phyloP scores from a whole-genome alignment of 2,797 vertebrate genomes.

The Australoheros facetus region DNA sequence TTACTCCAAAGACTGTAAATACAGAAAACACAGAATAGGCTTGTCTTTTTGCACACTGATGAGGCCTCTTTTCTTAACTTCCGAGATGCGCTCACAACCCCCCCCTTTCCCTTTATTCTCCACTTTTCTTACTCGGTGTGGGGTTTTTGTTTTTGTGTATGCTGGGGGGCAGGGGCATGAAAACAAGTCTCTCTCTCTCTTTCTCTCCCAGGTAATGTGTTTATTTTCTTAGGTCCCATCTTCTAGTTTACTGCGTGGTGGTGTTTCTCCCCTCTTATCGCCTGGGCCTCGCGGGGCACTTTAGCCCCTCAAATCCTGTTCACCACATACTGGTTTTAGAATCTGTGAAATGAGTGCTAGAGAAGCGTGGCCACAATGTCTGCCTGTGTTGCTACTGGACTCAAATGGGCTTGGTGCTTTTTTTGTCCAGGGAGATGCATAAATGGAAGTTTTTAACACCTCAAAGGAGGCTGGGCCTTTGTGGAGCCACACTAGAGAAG shows the following conservation, averaged over 20 bases:
- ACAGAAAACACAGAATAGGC: slow-evolving; percentile 47
- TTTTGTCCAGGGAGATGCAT: slow-evolving; percentile 85
- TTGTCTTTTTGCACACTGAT: slow-evolving; percentile 55
- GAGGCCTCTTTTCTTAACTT: slow-evolving; percentile 57
- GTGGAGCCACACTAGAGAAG: slow-evolving; percentile 83
- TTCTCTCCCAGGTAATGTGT: slow-evolving; percentile 82
- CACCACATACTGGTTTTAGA: slow-evolving; percentile 87
- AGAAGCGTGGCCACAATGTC: slow-evolving; percentile 86
- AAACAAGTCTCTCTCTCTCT: slow-evolving; percentile 68
- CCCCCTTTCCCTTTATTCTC: neutral
- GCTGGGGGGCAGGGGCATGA: slow-evolving; percentile 68
- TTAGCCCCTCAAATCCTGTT: slow-evolving; percentile 88
- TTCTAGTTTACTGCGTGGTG: slow-evolving; percentile 80
- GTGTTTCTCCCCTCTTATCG: slow-evolving; percentile 84
- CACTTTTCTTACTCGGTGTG: slow-evolving; percentile 34
- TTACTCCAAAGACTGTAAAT: slow-evolving; percentile 60
- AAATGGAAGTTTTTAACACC: slow-evolving; percentile 91
- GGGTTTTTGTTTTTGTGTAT: slow-evolving; percentile 44
- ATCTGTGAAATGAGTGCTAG: slow-evolving; percentile 87
- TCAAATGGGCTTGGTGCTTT: slow-evolving; percentile 83
- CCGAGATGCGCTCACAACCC: slow-evolving; percentile 25
- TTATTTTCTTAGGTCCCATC: slow-evolving; percentile 81
- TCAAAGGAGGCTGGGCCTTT: slow-evolving; percentile 86
- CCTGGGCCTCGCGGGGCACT: slow-evolving; percentile 84
- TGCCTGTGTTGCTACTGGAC: slow-evolving; percentile 83